phyloP scores from a whole-genome alignment of 2,888 invertebrate species.

The Coleophora deauratella region DNA sequence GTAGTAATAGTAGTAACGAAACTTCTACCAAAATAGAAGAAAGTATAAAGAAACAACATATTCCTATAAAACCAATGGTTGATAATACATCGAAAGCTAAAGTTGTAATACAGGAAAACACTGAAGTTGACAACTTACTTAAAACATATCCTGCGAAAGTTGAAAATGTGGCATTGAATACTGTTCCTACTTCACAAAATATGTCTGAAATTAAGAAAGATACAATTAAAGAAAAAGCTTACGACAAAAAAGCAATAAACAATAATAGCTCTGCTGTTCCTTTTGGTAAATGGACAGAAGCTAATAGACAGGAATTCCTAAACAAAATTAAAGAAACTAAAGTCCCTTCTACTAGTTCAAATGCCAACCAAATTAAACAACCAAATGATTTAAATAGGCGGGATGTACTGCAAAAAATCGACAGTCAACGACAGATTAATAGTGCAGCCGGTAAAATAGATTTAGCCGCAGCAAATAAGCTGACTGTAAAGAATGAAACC shows the following conservation, averaged over 20 bases:
- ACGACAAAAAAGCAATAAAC: conserved; percentile 32
- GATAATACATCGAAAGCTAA: too few relatives aligned
- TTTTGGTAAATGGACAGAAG: conserved; percentile 66
- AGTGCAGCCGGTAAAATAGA: conserved; percentile 39
- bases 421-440: conserved; percentile 51
- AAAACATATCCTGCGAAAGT: too few relatives aligned
- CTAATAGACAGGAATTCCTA: conserved; percentile 58
- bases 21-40: too few relatives aligned
- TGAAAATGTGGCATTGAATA: too few relatives aligned
- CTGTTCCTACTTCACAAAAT: too few relatives aligned
- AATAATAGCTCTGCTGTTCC: conserved; percentile 55
- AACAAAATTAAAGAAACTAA: conserved; percentile 59
- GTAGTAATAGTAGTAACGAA: too few relatives aligned
- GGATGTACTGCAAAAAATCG: conserved; percentile 60
- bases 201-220: conserved; percentile 14
- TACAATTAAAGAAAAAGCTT: conserved; percentile 12
- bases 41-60: background rate
- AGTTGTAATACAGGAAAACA: too few relatives aligned
- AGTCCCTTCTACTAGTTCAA: conserved; percentile 36
- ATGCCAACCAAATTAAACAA: conserved; percentile 58
- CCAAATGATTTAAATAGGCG: conserved; percentile 62
- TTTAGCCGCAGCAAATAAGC: conserved; percentile 24
- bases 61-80: too few relatives aligned
- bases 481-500: conserved; percentile 38
- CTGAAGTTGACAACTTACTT: too few relatives aligned